phyloP scores from a whole-genome alignment of 2,113 vertebrate genomes.

The Leucopsar rothschildi region DNA sequence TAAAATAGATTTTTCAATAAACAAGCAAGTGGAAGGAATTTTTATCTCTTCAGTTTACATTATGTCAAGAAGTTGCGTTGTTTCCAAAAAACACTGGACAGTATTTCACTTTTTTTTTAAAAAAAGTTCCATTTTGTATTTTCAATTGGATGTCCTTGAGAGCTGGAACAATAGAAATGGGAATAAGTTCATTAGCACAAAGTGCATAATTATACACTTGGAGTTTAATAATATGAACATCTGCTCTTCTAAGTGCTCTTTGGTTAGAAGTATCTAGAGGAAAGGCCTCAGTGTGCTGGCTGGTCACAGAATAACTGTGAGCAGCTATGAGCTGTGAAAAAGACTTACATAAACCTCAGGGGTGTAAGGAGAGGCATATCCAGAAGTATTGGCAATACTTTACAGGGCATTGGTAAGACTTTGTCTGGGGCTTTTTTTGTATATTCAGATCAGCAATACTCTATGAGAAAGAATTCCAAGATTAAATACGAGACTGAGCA shows the following conservation, averaged over 20 bases:
- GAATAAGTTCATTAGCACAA: slow-evolving; percentile 2
- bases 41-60: neutral
- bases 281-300: neutral
- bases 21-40: neutral
- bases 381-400: neutral
- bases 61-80: neutral
- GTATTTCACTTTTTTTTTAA: neutral
- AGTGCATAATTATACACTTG: slow-evolving; percentile 1
- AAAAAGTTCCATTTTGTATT: neutral
- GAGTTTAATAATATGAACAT: slow-evolving; percentile 16
- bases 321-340: neutral
- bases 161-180: neutral
- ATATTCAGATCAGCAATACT: neutral
- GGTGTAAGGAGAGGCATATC: neutral
- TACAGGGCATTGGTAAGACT: neutral
- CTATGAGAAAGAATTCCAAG: neutral
- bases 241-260: slow-evolving; percentile 5
- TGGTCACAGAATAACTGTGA: neutral
- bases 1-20: slow-evolving; percentile 48
- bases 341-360: neutral
- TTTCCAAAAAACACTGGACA: neutral
- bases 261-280: neutral
- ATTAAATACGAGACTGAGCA: neutral
- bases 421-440: neutral
- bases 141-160: slow-evolving; percentile 8